Conservation (phyloP, 2,113 vertebrate species). For the Otocyon megalotis region DNA sequence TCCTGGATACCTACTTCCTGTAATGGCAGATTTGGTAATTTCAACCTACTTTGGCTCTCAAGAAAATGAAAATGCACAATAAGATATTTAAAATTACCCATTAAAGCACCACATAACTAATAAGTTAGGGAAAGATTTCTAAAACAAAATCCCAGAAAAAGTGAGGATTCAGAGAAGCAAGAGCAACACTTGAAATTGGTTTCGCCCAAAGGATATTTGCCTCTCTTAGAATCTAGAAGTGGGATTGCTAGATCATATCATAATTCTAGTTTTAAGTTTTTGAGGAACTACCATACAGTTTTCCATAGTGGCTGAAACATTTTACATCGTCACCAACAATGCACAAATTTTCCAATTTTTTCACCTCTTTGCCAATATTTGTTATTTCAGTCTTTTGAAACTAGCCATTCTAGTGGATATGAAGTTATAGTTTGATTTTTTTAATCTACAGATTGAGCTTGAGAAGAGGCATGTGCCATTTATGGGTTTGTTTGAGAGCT, state of each 20-base stretch:
- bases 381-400: background rate
- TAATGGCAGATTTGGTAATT: slow-evolving; percentile 5
- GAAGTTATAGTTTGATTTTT: background rate
- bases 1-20: background rate
- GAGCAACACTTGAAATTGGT: background rate
- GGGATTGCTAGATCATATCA: background rate
- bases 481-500: background rate
- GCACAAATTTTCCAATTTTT: background rate
- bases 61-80: background rate
- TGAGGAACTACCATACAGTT: background rate
- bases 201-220: background rate
- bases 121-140: background rate
- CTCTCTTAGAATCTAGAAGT: background rate
- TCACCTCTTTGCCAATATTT: background rate
- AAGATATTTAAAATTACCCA: background rate
- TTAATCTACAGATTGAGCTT: background rate
- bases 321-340: background rate
- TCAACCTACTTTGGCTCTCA: background rate
- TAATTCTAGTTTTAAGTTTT: background rate
- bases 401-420: background rate
- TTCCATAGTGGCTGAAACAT: background rate
- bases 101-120: background rate
- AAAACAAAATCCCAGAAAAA: background rate
- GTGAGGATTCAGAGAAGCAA: background rate
- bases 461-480: background rate